These are phyloP conservation scores for Tineola bisselliella DNA, from an alignment of 2,888 invertebrate species.

Conservation along the genomic window DNA sequence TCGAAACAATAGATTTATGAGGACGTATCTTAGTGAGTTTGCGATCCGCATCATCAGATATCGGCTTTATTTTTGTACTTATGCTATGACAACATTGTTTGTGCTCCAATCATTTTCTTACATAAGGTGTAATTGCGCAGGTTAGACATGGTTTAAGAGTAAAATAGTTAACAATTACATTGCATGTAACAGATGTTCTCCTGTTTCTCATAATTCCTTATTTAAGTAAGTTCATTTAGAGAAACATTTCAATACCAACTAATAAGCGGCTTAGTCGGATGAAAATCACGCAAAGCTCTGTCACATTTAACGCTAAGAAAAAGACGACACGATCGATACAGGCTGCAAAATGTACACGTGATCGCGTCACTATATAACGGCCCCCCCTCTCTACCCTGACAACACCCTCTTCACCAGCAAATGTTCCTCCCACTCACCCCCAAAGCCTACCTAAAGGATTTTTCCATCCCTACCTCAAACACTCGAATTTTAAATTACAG, in stretches of 20 bases:
- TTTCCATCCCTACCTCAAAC: constrained; percentile 28
- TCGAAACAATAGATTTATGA: background rate
- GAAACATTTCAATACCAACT: background rate
- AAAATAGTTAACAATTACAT: background rate
- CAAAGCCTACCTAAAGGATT: constrained; percentile 35
- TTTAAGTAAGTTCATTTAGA: background rate
- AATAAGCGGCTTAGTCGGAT: background rate
- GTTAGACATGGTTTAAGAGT: background rate
- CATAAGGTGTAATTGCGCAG: too few relatives aligned
- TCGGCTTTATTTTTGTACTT: too few relatives aligned
- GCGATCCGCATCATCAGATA: too few relatives aligned
- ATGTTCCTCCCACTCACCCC: background rate
- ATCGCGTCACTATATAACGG: constrained; percentile 66
- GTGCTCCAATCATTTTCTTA: too few relatives aligned
- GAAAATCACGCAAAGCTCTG: constrained; percentile 35
- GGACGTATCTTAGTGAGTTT: too few relatives aligned
- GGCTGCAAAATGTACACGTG: constrained; percentile 67
- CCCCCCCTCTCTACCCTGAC: constrained; percentile 50
- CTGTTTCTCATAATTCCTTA: background rate
- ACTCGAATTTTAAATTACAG: background rate
- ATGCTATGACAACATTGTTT: too few relatives aligned
- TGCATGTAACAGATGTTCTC: background rate
- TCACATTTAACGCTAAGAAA: constrained; percentile 44
- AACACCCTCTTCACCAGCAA: constrained; percentile 33
- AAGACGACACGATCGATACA: constrained; percentile 62